Evolutionary conservation across 2,113 vertebrate genomes (phyloP).

Genomic region (Coturnix japonica): DNA sequence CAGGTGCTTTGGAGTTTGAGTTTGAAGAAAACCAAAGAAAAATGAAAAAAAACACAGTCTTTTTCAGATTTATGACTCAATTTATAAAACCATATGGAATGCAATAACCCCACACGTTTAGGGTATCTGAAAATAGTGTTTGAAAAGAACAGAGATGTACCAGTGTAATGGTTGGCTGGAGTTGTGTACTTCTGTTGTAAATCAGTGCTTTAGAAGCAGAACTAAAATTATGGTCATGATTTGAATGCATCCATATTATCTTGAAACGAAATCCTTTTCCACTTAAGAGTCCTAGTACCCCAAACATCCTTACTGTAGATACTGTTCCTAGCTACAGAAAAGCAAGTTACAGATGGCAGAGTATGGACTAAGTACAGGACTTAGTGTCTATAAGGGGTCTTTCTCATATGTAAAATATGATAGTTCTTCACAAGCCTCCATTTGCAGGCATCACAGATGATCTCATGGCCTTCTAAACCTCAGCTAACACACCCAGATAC

Average conservation of each 20-base stretch:
- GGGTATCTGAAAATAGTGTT: background rate
- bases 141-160: background rate
- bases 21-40: background rate
- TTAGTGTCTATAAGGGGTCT: background rate
- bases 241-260: background rate
- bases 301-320: background rate
- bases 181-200: background rate
- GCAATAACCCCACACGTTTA: background rate
- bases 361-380: background rate
- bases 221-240: background rate
- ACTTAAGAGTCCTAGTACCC: background rate
- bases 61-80: slow-evolving; percentile 9
- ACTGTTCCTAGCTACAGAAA: background rate
- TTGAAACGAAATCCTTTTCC: background rate
- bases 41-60: background rate
- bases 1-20: background rate
- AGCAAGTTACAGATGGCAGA: background rate
- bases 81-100: background rate
- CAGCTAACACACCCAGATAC: background rate
- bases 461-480: background rate
- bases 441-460: accelerated
- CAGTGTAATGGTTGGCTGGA: background rate
- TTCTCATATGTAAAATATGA: background rate
- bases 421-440: background rate
- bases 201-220: background rate